phyloP scores from a whole-genome alignment of 2,113 vertebrate genomes.

The Carassius auratus region DNA sequence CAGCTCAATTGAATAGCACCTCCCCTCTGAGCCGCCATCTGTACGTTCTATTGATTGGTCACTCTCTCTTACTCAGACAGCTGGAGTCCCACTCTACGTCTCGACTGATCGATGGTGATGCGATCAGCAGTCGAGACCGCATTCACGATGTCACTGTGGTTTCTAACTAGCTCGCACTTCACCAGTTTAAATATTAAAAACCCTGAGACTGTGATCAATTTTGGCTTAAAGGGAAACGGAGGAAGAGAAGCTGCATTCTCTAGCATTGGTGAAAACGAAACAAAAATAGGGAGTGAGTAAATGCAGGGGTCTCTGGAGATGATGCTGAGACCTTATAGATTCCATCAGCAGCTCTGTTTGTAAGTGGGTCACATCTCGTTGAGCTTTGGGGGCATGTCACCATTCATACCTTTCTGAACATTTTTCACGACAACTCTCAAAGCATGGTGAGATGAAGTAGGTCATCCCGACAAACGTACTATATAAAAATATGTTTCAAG shows the following conservation, averaged over 20 bases:
- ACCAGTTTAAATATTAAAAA: slow-evolving; percentile 29
- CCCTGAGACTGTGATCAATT: not conserved
- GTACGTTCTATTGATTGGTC: slow-evolving; percentile 64
- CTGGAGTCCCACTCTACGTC: slow-evolving; percentile 57
- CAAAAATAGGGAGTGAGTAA: slow-evolving; percentile 15
- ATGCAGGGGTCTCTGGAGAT: slow-evolving; percentile 17
- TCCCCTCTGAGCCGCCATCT: slow-evolving; percentile 59
- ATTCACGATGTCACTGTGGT: slow-evolving; percentile 46
- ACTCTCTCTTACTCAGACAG: slow-evolving; percentile 62
- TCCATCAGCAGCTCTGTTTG: slow-evolving; percentile 32
- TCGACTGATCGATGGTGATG: slow-evolving; percentile 65
- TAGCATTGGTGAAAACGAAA: not conserved
- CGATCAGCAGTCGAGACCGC: slow-evolving; percentile 52
- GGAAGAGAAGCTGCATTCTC: not conserved
- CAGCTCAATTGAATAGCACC: slow-evolving; percentile 55
- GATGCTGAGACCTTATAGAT: slow-evolving; percentile 29
- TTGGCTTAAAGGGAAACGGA: not conserved
- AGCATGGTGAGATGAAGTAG: slow-evolving; percentile 33
- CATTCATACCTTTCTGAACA: slow-evolving; percentile 32
- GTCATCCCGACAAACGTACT: not conserved
- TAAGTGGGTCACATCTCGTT: slow-evolving; percentile 59
- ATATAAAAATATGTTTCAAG: slow-evolving; percentile 16
- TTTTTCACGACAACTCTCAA: slow-evolving; percentile 40
- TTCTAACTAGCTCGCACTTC: slow-evolving; percentile 41
- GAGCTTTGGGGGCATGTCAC: slow-evolving; percentile 46